These are phyloP conservation scores for Petrophora chlorosata DNA, from an alignment of 2,888 invertebrate species.

Conservation along the genomic window DNA sequence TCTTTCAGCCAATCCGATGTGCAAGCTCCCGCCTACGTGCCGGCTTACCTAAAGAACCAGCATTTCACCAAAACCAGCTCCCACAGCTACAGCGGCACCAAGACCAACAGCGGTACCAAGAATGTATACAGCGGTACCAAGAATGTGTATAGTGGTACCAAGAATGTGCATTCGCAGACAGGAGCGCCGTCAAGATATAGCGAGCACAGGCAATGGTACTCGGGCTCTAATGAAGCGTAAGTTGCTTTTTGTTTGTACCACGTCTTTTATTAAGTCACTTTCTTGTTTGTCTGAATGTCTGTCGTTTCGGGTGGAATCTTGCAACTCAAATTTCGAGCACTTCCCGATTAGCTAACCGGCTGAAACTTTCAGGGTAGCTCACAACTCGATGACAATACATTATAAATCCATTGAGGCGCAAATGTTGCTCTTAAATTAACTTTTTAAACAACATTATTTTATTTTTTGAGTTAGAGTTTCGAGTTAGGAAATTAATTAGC, in stretches of 20 bases:
- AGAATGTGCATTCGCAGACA: constrained; percentile 31
- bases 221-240: constrained; percentile 57
- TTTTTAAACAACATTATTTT: no score
- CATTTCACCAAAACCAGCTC: constrained; percentile 37
- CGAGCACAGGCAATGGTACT: constrained; percentile 57
- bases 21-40: constrained; percentile 65
- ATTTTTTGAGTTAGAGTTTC: no score
- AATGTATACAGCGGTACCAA: constrained; percentile 44
- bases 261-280: no score
- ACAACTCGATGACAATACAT: no score
- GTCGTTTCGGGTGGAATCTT: no score
- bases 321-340: no score
- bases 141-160: constrained; percentile 41
- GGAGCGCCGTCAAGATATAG: constrained; percentile 49
- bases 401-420: no score
- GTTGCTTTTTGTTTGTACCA: constrained; percentile 31
- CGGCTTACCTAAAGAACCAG: constrained; percentile 56
- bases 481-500: no score
- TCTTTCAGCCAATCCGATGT: constrained; percentile 69
- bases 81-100: constrained; percentile 39
- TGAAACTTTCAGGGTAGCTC: no score
- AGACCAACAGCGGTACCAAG: constrained; percentile 31
- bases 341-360: no score
- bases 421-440: no score
- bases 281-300: no score